Evolutionary conservation across 2,888 invertebrate species (phyloP).

Genomic region (Selenia dentaria): DNA sequence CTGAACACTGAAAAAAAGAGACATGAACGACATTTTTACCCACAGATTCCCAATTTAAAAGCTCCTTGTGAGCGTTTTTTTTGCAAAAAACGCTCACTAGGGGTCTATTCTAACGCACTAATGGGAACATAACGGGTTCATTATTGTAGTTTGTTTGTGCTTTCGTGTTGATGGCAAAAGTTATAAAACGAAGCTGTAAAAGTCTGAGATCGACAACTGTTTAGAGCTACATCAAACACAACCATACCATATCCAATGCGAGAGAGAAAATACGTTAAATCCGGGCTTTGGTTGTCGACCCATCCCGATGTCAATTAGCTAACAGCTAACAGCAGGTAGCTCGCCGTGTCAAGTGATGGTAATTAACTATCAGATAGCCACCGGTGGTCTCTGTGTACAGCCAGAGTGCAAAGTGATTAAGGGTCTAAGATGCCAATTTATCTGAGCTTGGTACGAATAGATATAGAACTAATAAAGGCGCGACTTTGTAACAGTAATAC

Average conservation of each 20-base stretch:
- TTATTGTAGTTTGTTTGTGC: no score
- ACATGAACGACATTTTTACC: no score
- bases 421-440: constrained; percentile 12
- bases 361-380: constrained; percentile 63
- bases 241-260: constrained; percentile 2
- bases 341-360: constrained; percentile 72
- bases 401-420: constrained; percentile 15
- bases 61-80: no score
- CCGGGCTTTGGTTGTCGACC: constrained; percentile 60
- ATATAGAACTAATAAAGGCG: neutral
- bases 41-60: no score
- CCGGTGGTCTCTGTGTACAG: constrained; percentile 27
- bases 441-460: constrained; percentile 1
- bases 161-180: no score
- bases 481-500: no score
- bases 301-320: constrained; percentile 74
- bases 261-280: constrained; percentile 49
- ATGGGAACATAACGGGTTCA: no score
- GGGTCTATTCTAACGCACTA: no score
- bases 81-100: no score
- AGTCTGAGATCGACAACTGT: neutral
- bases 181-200: no score
- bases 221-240: neutral
- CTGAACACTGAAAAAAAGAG: no score
- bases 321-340: constrained; percentile 66